Percentiles rank a stretch among this genome's conserved stretches.
Evolutionary conservation across 1,140 invertebrate species (phyloP).

Genomic region (Bombus picipes): DNA sequence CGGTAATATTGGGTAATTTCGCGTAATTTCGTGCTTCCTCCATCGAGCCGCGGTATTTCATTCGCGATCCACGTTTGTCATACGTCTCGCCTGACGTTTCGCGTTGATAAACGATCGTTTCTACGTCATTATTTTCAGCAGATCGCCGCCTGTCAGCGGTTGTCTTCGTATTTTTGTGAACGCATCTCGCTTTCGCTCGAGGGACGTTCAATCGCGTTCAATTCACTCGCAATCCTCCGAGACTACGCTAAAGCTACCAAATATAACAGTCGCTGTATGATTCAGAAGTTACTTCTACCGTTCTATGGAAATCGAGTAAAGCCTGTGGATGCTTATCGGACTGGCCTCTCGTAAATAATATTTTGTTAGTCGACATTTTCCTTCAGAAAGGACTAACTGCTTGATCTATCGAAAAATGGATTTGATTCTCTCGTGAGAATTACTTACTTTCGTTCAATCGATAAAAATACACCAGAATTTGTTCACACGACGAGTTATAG

Average conservation of each 20-base stretch:
- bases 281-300: not conserved
- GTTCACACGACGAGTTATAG: too few relatives aligned
- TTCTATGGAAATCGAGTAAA: not conserved
- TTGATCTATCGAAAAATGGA: too few relatives aligned
- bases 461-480: too few relatives aligned
- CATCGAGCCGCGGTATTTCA: constrained; percentile 67
- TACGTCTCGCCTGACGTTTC: constrained; percentile 35
- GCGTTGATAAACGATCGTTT: constrained; percentile 33
- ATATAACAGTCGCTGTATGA: not conserved
- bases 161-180: constrained; percentile 1
- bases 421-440: too few relatives aligned
- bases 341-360: too few relatives aligned
- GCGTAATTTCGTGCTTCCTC: constrained; percentile 75
- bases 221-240: not conserved
- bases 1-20: constrained; percentile 76
- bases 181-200: too few relatives aligned
- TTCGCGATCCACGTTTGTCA: constrained; percentile 36
- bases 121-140: constrained; percentile 42
- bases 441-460: fast-evolving
- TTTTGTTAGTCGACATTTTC: too few relatives aligned
- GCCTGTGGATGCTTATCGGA: not conserved
- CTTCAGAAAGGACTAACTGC: too few relatives aligned
- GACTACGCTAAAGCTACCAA: not conserved
- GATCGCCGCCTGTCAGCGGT: constrained; percentile 18
- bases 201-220: not conserved